phyloP scores from a whole-genome alignment of 2,113 vertebrate genomes.

The Opisthocomus hoazin region DNA sequence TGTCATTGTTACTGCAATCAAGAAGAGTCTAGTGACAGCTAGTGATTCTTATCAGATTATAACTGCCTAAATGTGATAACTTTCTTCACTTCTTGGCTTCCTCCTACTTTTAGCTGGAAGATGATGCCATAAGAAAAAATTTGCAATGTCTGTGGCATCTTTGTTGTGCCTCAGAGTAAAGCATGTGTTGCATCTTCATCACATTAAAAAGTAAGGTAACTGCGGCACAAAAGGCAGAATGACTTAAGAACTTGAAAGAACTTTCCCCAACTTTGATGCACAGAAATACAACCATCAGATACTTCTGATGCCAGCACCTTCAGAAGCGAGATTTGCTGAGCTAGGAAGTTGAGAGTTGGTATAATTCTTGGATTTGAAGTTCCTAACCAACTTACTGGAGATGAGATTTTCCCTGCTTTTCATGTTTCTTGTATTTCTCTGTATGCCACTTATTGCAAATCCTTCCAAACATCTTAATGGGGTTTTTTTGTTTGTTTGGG shows the following conservation, averaged over 20 bases:
- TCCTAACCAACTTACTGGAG: not conserved
- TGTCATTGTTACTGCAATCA: not conserved
- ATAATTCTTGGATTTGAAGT: not conserved
- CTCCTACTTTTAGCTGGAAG: not conserved
- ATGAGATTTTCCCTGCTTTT: not conserved
- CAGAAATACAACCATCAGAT: not conserved
- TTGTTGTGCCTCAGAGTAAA: not conserved
- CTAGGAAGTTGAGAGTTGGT: not conserved
- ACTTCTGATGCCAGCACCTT: not conserved
- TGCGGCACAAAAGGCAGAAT: not conserved
- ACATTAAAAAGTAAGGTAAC: not conserved
- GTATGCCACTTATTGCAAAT: not conserved
- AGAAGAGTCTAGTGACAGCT: not conserved
- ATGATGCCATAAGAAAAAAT: not conserved
- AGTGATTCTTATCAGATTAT: not conserved
- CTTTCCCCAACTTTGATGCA: not conserved
- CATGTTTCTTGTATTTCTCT: not conserved
- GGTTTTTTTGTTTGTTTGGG: not conserved
- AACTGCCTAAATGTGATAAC: not conserved
- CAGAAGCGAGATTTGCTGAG: not conserved
- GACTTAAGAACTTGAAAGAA: not conserved
- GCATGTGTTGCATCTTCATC: not conserved
- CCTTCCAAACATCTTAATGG: not conserved
- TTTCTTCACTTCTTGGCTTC: not conserved
- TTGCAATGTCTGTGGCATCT: not conserved